Evolutionary conservation across 2,888 invertebrate genomes (phyloP).

Genomic region (Campoplex capitator): DNA sequence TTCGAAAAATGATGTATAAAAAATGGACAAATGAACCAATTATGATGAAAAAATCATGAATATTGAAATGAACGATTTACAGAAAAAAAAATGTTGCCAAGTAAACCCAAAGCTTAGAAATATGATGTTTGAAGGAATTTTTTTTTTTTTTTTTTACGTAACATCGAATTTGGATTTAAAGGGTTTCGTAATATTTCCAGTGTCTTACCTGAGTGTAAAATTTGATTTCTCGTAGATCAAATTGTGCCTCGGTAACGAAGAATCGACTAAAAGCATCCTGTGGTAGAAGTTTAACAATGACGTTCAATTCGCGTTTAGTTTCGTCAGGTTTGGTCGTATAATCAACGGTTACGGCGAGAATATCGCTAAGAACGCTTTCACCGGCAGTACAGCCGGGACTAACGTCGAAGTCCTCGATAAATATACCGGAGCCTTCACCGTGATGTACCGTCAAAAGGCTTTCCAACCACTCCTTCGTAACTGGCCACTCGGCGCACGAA

Average conservation of each 20-base stretch:
- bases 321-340: slow-evolving; percentile 85
- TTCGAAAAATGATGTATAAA: not conserved
- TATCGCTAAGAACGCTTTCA: slow-evolving; percentile 91
- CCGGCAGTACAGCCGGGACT: slow-evolving; percentile 88
- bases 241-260: slow-evolving; percentile 93
- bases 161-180: not conserved
- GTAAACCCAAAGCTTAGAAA: too few relatives aligned
- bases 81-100: too few relatives aligned
- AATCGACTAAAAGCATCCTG: slow-evolving; percentile 92
- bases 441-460: slow-evolving; percentile 86
- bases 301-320: slow-evolving; percentile 84
- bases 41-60: not conserved
- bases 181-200: not conserved
- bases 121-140: too few relatives aligned
- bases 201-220: slow-evolving; percentile 91
- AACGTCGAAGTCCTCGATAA: slow-evolving; percentile 86
- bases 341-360: slow-evolving; percentile 90
- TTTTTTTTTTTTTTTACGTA: not conserved
- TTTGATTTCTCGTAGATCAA: slow-evolving; percentile 92
- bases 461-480: slow-evolving; percentile 86
- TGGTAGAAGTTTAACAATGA: slow-evolving; percentile 92
- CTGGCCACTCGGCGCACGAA: slow-evolving; percentile 85
- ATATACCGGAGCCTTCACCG: slow-evolving; percentile 79
- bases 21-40: not conserved
- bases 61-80: not conserved